Evolutionary conservation across 1,140 invertebrate genomes (phyloP), one percentile per base, ranked within the genome.

Genomic region (Drusus annulatus): DNA sequence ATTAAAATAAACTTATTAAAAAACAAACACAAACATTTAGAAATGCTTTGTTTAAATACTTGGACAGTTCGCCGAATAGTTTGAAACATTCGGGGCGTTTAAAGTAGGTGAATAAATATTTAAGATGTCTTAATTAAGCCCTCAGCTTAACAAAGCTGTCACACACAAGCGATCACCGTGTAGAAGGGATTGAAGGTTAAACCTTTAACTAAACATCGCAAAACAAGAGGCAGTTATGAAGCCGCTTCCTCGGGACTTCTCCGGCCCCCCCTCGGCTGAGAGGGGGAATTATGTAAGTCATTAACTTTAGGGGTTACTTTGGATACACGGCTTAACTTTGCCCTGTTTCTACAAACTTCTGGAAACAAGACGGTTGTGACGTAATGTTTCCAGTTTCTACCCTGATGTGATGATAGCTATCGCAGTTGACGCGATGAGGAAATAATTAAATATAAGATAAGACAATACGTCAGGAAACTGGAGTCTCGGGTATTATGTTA

Each of bases 271-370:
- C n/a, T 19, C 16, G 5, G 58, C 5, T n/a, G 17, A 62, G 63
- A 36, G 60, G 63, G 19, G 63, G 63, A 68, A 68, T 68, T 68
- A 68, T 68, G 45, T 68, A 68, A 68, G 63, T 68, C 63, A 68
- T 68, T 68, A 68, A 68, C 63, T 68, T 68, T 68, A 63, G 63
- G 63, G 63, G 63, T 68, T 68, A 50, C 63, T 68, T 68, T 68
- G 63, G 36, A 68, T 68, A 17, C 63, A 68, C 28, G 63, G 31
- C 63, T 68, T 36, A 68, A 68, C 63, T 68, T 68, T 50, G 16
- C 28, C n/a, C n/a, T 68, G 28, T 31, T 68, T 28, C 36, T 15
- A 17, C 31, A 68, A 68, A 31, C 31, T 68, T 68, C 63, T 63
- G 31, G 63, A 68, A 68, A 68, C 63, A 68, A 50, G 63, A 68